A percentile compares a stretch with the other conserved stretches of the same genome.
Conservation (phyloP, 1,140 invertebrate species). For the Drosophila lacertosa region DNA sequence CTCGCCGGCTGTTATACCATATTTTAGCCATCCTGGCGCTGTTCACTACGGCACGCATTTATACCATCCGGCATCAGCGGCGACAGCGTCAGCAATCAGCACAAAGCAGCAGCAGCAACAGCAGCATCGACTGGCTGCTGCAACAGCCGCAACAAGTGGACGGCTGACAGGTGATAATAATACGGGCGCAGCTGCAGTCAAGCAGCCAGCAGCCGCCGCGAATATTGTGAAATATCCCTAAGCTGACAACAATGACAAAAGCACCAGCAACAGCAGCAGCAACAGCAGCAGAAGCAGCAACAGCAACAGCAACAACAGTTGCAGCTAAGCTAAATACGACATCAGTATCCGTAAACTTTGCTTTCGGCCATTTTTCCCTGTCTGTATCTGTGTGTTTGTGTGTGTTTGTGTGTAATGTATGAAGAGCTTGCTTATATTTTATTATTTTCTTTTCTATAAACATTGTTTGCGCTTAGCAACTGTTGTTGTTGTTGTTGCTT, state of each 20-base stretch:
- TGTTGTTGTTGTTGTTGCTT: conserved; percentile 1
- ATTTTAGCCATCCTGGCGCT: conserved; percentile 75
- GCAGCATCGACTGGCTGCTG: conserved; percentile 23
- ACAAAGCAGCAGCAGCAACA: conserved; percentile 19
- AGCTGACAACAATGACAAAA: conserved; percentile 16
- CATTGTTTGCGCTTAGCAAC: neutral
- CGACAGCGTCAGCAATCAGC: conserved; percentile 36
- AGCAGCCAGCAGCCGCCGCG: conserved; percentile 43
- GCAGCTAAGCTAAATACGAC: neutral
- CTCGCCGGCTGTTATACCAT: conserved; percentile 71
- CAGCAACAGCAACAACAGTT: neutral
- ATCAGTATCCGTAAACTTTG: conserved; percentile 13
- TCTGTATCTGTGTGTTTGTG: neutral
- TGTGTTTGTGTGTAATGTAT: neutral
- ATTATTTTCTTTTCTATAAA: conserved; percentile 3
- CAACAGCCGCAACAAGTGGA: conserved; percentile 69
- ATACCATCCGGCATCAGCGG: conserved; percentile 61
- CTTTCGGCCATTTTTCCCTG: conserved; percentile 14
- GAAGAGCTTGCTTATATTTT: neutral
- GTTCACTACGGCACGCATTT: conserved; percentile 79
- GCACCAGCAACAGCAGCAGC: neutral
- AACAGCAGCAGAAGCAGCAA: conserved; percentile 5
- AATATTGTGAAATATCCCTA: conserved; percentile 78
- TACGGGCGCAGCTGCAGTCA: neutral
- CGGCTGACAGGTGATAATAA: conserved; percentile 52